Evolutionary conservation across 2,888 invertebrate species (phyloP).

Genomic region (Nomada fabriciana): DNA sequence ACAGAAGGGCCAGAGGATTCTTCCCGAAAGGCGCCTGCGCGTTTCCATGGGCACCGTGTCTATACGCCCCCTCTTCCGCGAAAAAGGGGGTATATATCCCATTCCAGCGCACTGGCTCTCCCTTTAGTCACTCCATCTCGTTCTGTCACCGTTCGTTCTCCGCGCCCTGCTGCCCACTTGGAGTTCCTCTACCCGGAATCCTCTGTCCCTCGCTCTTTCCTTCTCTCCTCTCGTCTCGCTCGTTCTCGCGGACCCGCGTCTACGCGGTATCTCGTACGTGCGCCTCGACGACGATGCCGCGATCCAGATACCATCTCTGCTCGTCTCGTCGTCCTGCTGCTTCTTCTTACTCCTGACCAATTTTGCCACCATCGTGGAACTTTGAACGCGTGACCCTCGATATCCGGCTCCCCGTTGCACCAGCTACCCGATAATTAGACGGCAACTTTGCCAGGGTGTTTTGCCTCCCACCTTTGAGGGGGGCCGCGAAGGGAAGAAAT

Average conservation of each 20-base stretch:
- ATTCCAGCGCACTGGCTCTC: conserved; percentile 72
- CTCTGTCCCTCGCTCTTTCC: conserved; percentile 50
- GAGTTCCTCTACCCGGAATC: conserved; percentile 63
- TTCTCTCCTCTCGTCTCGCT: conserved; percentile 48
- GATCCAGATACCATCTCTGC: conserved; percentile 42
- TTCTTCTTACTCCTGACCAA: conserved; percentile 13
- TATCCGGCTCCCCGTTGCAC: background rate
- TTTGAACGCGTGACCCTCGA: background rate
- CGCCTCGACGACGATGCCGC: conserved; percentile 22
- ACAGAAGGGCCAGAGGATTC: conserved; percentile 79
- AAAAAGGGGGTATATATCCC: conserved; percentile 69
- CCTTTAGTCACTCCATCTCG: conserved; percentile 79
- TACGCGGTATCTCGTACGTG: conserved; percentile 53
- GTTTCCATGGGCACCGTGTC: conserved; percentile 83
- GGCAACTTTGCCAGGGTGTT: too few species aligned
- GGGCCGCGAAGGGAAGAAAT: too few species aligned
- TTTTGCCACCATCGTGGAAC: background rate
- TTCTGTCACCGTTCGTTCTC: conserved; percentile 76
- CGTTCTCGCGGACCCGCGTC: conserved; percentile 30
- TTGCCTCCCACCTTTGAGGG: too few species aligned
- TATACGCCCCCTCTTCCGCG: conserved; percentile 81
- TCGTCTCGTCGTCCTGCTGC: background rate
- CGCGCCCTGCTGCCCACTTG: conserved; percentile 68
- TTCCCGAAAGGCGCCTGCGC: conserved; percentile 79
- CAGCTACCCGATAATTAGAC: too few species aligned